Evolutionary conservation across 2,888 invertebrate species (phyloP).

Genomic region (Apamea epomidion): DNA sequence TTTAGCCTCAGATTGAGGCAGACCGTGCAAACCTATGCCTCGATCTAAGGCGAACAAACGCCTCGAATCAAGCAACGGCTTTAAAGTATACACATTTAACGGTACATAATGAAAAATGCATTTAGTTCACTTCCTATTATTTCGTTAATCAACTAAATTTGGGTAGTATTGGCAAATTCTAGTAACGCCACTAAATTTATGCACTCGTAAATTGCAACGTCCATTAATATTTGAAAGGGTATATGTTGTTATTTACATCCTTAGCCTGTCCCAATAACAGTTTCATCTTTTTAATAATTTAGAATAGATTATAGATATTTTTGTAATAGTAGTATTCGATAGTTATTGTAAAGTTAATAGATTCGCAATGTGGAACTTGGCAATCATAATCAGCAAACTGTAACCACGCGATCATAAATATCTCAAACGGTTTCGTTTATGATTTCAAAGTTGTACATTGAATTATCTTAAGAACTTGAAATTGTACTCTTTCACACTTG

Average conservation of each 20-base stretch:
- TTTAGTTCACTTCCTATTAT: conserved; percentile 80
- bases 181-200: conserved; percentile 74
- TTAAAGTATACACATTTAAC: conserved; percentile 48
- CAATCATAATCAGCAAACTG: conserved; percentile 64
- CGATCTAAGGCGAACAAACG: conserved; percentile 27
- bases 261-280: conserved; percentile 88
- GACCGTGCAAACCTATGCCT: conserved; percentile 22
- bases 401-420: conserved; percentile 48
- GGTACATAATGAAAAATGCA: conserved; percentile 75
- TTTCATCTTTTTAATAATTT: conserved; percentile 85
- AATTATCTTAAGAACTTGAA: conserved; percentile 79
- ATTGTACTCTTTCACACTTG: conserved; percentile 84
- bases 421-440: conserved; percentile 51
- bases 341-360: conserved; percentile 81
- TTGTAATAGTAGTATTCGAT: conserved; percentile 89
- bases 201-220: conserved; percentile 77
- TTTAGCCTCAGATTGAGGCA: conserved; percentile 31
- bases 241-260: conserved; percentile 89
- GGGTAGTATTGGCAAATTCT: conserved; percentile 78
- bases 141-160: conserved; percentile 77
- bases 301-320: conserved; percentile 90
- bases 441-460: conserved; percentile 71
- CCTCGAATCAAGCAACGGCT: conserved; percentile 49
- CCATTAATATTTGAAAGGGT: conserved; percentile 81
- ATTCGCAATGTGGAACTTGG: conserved; percentile 74